Conservation (phyloP, 1,140 invertebrate genomes). For the Drosophila nigromelanica region DNA sequence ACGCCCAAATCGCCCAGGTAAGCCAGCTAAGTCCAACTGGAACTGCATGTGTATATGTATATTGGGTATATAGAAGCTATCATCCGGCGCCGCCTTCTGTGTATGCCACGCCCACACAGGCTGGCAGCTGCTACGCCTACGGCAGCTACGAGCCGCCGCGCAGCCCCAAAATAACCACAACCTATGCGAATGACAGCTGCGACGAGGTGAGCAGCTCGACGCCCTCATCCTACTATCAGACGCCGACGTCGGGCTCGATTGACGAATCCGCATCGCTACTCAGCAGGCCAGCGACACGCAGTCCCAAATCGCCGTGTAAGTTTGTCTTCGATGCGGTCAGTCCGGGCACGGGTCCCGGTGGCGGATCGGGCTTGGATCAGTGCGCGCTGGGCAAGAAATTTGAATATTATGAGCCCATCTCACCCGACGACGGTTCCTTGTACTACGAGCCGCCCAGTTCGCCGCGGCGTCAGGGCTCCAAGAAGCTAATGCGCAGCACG, state of each 20-base stretch:
- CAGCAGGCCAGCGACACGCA: conserved; percentile 58
- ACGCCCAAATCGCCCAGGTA: conserved; percentile 77
- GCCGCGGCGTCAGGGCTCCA: conserved; percentile 67
- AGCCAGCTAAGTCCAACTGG: conserved; percentile 1
- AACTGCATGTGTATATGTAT: no score
- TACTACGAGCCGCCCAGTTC: conserved; percentile 71
- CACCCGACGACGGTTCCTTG: conserved; percentile 70
- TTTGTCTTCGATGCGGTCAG: conserved; percentile 83
- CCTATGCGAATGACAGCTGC: conserved; percentile 77
- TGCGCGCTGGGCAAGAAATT: conserved; percentile 62
- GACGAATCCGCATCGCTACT: conserved; percentile 68
- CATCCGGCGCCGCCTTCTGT: conserved; percentile 42
- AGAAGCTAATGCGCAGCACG: conserved; percentile 50
- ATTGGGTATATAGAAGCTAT: conserved; percentile 35
- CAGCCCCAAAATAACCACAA: conserved; percentile 82
- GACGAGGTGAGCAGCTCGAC: conserved; percentile 72
- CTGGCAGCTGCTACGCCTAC: conserved; percentile 32
- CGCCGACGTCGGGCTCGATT: conserved; percentile 70
- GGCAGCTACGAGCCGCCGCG: conserved; percentile 59
- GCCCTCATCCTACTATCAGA: conserved; percentile 77
- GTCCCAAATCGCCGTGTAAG: conserved; percentile 75
- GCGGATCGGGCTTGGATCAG: conserved; percentile 27
- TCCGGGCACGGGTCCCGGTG: conserved; percentile 6
- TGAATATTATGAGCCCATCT: conserved; percentile 82
- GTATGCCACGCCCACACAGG: conserved; percentile 44